phyloP scores from a whole-genome alignment of 2,797 vertebrate species.

The Cyprinodon diabolis region DNA sequence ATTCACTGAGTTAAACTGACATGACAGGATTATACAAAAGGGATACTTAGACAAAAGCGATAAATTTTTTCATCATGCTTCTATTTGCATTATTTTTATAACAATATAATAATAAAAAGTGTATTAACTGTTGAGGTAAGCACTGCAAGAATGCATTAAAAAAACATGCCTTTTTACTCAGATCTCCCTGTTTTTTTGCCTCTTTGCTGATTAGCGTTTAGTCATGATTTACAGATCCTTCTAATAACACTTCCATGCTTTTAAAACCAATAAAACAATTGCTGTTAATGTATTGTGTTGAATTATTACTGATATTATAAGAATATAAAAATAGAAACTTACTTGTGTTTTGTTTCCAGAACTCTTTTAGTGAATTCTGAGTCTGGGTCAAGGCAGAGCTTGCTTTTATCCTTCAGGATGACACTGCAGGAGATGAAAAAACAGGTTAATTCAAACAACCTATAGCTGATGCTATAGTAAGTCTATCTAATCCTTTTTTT shows the following conservation, averaged over 20 bases:
- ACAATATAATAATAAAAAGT: too few species aligned
- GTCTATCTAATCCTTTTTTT: background rate
- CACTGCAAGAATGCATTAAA: too few species aligned
- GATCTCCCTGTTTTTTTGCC: background rate
- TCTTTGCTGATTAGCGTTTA: background rate
- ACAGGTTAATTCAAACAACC: background rate
- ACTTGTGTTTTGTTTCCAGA: accelerated
- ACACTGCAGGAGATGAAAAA: conserved; percentile 26
- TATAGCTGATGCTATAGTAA: background rate
- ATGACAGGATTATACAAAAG: too few species aligned
- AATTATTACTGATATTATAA: background rate
- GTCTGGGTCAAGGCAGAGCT: conserved; percentile 3
- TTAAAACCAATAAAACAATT: background rate
- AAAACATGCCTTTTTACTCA: background rate
- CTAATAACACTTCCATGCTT: background rate
- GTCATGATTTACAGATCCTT: too few species aligned
- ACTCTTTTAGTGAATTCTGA: accelerated
- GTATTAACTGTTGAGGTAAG: too few species aligned
- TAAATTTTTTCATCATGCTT: background rate
- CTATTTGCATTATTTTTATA: too few species aligned
- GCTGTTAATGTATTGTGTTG: background rate
- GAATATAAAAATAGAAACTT: conserved; percentile 4
- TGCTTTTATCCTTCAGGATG: accelerated
- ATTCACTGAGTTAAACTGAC: background rate
- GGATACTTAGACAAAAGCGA: conserved; percentile 15